phyloP scores from a whole-genome alignment of 2,888 invertebrate genomes.

The Temnothorax unifasciatus region DNA sequence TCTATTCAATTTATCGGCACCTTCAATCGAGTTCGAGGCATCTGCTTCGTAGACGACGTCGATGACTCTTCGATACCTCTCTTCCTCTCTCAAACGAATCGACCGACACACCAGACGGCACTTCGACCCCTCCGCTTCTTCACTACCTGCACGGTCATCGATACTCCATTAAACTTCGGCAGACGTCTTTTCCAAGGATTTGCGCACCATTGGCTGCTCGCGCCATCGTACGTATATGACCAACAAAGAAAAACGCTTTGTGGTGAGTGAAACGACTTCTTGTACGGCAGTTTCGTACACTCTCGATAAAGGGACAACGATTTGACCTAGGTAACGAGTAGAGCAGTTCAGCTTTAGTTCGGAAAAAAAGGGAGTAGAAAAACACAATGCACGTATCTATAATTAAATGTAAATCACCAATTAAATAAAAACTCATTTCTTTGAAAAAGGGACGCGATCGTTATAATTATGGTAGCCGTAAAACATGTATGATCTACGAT shows the following conservation, averaged over 20 bases:
- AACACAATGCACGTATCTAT: background rate
- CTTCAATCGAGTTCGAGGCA: slow-evolving; percentile 59
- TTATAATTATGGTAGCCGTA: background rate
- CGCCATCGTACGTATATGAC: slow-evolving; percentile 35
- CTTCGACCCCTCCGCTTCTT: slow-evolving; percentile 30
- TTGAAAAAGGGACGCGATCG: background rate
- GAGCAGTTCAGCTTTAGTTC: background rate
- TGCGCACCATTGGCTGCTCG: slow-evolving; percentile 54
- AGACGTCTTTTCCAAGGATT: slow-evolving; percentile 60
- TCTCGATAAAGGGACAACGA: slow-evolving; percentile 29
- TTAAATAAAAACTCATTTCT: background rate
- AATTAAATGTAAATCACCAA: background rate
- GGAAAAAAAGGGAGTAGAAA: background rate
- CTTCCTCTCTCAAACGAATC: slow-evolving; percentile 26
- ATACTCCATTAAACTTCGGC: slow-evolving; percentile 66
- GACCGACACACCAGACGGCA: slow-evolving; percentile 30
- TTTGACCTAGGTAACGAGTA: background rate
- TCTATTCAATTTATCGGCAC: slow-evolving; percentile 59
- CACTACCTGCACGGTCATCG: slow-evolving; percentile 55
- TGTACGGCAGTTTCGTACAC: slow-evolving; percentile 21
- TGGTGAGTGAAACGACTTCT: slow-evolving; percentile 44
- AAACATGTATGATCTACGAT: background rate
- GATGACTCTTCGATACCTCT: slow-evolving; percentile 53
- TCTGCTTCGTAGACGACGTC: slow-evolving; percentile 47
- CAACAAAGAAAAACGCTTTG: slow-evolving; percentile 53